These are phyloP conservation scores for Meda fulgida DNA, from an alignment of 2,797 vertebrate genomes.

Conservation along the genomic window DNA sequence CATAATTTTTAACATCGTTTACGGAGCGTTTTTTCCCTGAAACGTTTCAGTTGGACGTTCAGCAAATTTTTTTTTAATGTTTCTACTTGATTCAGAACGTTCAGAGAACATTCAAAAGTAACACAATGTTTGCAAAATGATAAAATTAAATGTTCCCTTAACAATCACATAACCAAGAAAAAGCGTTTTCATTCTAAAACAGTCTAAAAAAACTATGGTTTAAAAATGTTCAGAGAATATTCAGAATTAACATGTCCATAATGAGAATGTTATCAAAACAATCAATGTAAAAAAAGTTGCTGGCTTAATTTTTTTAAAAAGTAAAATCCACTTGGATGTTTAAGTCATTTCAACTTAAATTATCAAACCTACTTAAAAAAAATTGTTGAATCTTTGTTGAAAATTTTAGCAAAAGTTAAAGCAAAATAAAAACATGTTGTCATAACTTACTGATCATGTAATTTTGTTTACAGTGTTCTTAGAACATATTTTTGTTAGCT, in stretches of 20 bases:
- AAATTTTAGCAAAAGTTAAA: too few relatives aligned
- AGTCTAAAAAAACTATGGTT: neutral
- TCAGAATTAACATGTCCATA: neutral
- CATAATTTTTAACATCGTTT: neutral
- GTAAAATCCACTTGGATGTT: too few relatives aligned
- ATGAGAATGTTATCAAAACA: neutral
- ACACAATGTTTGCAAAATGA: neutral
- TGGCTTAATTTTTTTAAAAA: too few relatives aligned
- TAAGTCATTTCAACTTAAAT: too few relatives aligned
- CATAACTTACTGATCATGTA: too few relatives aligned
- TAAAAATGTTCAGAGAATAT: neutral
- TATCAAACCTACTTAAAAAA: too few relatives aligned
- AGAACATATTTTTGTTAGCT: neutral
- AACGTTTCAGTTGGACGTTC: neutral
- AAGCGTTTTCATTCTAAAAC: too few relatives aligned
- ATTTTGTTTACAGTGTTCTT: neutral
- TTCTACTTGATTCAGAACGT: neutral
- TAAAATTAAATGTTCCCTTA: neutral
- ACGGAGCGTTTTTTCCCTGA: neutral
- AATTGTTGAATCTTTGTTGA: too few relatives aligned
- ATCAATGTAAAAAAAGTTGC: too few relatives aligned
- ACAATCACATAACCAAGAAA: neutral
- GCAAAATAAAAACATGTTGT: too few relatives aligned
- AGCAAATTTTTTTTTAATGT: neutral
- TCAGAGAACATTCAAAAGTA: neutral